A percentile compares a stretch with the other conserved stretches of the same genome.
phyloP scores from a whole-genome alignment of 2,888 invertebrate species.

The Drosophila tanythrix region DNA sequence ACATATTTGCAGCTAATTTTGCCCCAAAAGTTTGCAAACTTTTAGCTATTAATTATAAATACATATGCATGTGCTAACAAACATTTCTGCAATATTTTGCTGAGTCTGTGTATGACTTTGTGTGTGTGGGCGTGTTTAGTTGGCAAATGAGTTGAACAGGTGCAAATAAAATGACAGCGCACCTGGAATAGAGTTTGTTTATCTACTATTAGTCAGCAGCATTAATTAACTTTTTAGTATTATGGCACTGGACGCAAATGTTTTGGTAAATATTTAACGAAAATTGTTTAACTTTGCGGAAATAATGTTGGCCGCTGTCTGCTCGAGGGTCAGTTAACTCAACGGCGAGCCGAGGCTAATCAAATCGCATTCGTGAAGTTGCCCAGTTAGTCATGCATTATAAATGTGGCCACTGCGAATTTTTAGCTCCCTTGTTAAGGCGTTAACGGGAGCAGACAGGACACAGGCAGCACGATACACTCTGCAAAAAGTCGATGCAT shows the following conservation, averaged over 20 bases:
- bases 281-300: conserved; percentile 30
- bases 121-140: conserved; percentile 21
- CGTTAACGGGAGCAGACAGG: conserved; percentile 18
- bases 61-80: conserved; percentile 24
- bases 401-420: conserved; percentile 72
- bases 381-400: conserved; percentile 61
- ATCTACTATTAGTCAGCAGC: conserved; percentile 34
- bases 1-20: not conserved
- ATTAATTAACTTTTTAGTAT: conserved; percentile 51
- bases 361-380: conserved; percentile 52
- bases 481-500: not conserved
- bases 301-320: conserved; percentile 19
- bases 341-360: conserved; percentile 39
- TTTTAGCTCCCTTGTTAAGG: conserved; percentile 44
- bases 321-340: conserved; percentile 71
- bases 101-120: not conserved
- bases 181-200: conserved; percentile 25
- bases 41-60: conserved; percentile 20
- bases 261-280: conserved; percentile 51
- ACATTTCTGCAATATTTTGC: conserved; percentile 16
- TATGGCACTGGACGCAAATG: conserved; percentile 32
- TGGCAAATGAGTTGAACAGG: conserved; percentile 47
- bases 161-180: conserved; percentile 36
- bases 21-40: conserved; percentile 11
- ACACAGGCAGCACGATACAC: conserved; percentile 22